Evolutionary conservation across 1,140 invertebrate genomes (phyloP), one percentile per base, ranked within the genome.

Genomic region (Zaprionus nigranus): DNA sequence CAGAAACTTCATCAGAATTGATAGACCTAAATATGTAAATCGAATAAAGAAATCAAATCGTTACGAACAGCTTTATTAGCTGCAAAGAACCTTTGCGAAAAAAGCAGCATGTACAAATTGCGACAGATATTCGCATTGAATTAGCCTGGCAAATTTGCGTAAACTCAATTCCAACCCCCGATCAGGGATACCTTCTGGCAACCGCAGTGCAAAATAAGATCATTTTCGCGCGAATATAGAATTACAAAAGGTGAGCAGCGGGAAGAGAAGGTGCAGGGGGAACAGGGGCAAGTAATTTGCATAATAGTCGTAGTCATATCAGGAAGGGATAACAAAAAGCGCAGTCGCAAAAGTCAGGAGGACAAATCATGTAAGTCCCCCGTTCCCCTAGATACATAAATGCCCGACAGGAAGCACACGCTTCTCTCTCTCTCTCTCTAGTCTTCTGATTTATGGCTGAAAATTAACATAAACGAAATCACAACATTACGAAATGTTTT

Each of bases 401-500:
- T 38, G 51, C 63, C n/a, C 22, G 82, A 86, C 82, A 86, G 82
- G 82, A 86, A 86, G 75, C 82, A 86, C 79, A 86, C 82, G 82
- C n/a, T 46, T 53, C 15, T 46, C 40, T 17, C 15, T 17, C 40
- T 17, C 15, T 43, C 40, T 17, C 1, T 43, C 40, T 43, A 28
- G 60, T 30, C 30, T 13, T 67, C 30, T 85, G 82, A 86, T 86
- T 86, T 86, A 86, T 86, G 82, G 75, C 36, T 67, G 61, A 36
- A 82, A 86, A 86, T 86, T 86, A 86, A 79, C 82, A 86, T 86
- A 86, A 86, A 86, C 65, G 82, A 79, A 86, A 86, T 86, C 82
- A 86, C 82, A 86, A 86, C 82, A 86, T 71, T 86, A 70, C 11
- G 76, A 79, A 86, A 86, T 86, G 82, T 86, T 86, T 86, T 86